phyloP scores from a whole-genome alignment of 2,113 vertebrate genomes.

The Centrocercus urophasianus region DNA sequence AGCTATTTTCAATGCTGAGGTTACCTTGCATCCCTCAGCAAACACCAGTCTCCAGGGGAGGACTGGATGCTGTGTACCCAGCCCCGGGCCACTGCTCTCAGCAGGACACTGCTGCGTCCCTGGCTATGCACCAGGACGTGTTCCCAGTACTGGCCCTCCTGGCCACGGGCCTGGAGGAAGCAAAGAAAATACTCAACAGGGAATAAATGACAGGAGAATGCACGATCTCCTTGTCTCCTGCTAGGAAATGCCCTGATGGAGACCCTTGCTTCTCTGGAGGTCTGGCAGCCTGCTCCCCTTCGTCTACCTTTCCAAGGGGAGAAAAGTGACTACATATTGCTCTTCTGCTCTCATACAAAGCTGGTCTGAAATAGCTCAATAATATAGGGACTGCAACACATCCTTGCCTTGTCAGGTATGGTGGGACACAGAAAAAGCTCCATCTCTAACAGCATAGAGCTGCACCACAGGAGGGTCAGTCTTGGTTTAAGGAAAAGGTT shows the following conservation, averaged over 20 bases:
- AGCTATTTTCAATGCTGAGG: constrained; percentile 36
- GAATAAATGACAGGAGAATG: background rate
- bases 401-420: background rate
- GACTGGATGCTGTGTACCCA: background rate
- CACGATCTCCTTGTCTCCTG: background rate
- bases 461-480: background rate
- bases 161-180: background rate
- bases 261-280: background rate
- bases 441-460: background rate
- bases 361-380: background rate
- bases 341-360: background rate
- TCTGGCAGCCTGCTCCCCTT: background rate
- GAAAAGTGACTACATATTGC: background rate
- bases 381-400: background rate
- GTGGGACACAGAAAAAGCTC: background rate
- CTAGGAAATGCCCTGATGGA: accelerated
- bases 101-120: background rate
- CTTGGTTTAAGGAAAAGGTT: background rate
- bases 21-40: constrained; percentile 42
- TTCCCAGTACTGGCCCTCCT: background rate
- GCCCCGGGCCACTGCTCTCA: background rate
- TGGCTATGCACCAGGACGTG: background rate
- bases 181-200: background rate
- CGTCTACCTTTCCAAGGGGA: background rate
- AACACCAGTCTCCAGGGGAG: background rate